phyloP scores from a whole-genome alignment of 2,888 invertebrate genomes.

The Patella caerulea region DNA sequence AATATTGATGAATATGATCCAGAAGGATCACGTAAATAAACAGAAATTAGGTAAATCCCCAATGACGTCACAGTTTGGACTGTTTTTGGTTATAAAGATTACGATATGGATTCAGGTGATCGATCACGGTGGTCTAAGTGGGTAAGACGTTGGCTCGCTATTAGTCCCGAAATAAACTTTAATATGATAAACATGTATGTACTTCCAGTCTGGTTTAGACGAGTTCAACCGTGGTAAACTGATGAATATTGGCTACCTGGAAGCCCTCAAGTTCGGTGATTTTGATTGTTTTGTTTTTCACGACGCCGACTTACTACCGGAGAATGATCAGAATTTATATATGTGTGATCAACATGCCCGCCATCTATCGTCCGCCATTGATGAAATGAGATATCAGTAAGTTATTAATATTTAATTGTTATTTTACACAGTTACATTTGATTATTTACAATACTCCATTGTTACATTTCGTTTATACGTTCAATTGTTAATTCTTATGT shows the following conservation, averaged over 20 bases:
- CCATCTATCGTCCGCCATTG: conserved; percentile 72
- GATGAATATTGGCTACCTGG: conserved; percentile 66
- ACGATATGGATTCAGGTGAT: too few relatives aligned
- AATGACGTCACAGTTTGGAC: too few relatives aligned
- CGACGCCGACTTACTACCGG: conserved; percentile 73
- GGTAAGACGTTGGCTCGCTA: too few relatives aligned
- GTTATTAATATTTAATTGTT: conserved; percentile 29
- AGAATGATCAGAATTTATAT: conserved; percentile 72
- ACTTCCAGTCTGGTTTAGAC: conserved; percentile 53
- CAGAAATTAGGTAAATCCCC: too few relatives aligned
- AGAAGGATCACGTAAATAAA: neutral
- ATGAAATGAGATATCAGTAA: conserved; percentile 73
- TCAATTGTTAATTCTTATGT: too few relatives aligned
- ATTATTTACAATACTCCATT: too few relatives aligned
- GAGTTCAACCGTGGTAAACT: conserved; percentile 66
- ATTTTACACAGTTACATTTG: too few relatives aligned
- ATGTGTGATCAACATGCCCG: conserved; percentile 70
- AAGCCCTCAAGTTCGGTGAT: conserved; percentile 53
- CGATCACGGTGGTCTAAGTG: too few relatives aligned
- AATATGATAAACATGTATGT: too few relatives aligned
- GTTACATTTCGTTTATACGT: too few relatives aligned
- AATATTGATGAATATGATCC: neutral
- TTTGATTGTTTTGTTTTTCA: conserved; percentile 69
- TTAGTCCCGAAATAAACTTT: too few relatives aligned
- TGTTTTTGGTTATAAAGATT: too few relatives aligned